phyloP scores from a whole-genome alignment of 2,113 vertebrate species.

The Shinisaurus crocodilurus region DNA sequence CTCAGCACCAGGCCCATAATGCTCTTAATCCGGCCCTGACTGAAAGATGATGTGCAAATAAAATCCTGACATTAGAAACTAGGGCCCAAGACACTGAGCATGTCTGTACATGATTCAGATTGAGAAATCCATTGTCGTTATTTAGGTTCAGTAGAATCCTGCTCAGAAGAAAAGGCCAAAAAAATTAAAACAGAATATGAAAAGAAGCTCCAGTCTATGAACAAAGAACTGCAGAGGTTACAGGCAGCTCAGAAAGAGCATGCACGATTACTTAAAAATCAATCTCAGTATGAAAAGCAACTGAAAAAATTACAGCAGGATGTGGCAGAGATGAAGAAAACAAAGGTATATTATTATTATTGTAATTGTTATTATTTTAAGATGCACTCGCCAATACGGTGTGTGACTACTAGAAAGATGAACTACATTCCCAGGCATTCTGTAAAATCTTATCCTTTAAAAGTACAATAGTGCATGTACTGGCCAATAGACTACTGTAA shows the following conservation, averaged over 20 bases:
- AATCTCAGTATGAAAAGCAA: conserved; percentile 97
- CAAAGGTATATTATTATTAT: conserved; percentile 87
- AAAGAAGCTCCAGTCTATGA: conserved; percentile 94
- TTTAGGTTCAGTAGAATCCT: conserved; percentile 91
- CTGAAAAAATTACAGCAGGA: conserved; percentile 95
- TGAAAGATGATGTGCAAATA: background rate
- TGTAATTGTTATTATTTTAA: background rate
- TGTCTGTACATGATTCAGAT: background rate
- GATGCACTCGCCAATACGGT: background rate
- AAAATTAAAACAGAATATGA: conserved; percentile 93
- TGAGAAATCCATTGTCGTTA: conserved; percentile 4
- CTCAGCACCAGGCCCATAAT: too few relatives aligned
- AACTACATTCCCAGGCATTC: background rate
- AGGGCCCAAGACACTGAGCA: background rate
- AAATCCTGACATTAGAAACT: background rate
- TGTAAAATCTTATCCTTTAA: background rate
- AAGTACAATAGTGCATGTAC: background rate
- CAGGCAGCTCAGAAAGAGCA: conserved; percentile 96
- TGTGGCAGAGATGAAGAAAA: conserved; percentile 98
- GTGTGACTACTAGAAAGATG: background rate
- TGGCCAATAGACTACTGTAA: background rate
- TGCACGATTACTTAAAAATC: conserved; percentile 93
- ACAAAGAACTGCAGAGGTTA: conserved; percentile 95
- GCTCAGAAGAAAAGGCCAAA: conserved; percentile 96
- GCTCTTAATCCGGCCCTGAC: too few relatives aligned